A percentile compares a stretch with the other conserved stretches of the same genome.
phyloP scores from a whole-genome alignment of 2,113 vertebrate genomes.

The Hiodon alosoides region DNA sequence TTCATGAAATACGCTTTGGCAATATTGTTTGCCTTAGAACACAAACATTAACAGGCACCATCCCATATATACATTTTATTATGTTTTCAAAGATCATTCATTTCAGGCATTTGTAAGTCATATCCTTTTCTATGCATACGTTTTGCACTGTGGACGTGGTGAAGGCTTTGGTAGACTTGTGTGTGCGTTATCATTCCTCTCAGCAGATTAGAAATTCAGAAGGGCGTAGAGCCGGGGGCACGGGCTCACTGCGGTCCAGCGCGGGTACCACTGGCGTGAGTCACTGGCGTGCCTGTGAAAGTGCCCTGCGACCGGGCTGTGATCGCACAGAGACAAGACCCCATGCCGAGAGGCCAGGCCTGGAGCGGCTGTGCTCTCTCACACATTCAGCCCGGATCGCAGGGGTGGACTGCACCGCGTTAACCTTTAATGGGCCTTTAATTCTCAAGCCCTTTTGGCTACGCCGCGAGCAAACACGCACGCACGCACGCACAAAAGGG shows the following conservation, averaged over 20 bases:
- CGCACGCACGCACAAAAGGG: too few species aligned
- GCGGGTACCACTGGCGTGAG: conserved; percentile 54
- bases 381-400: conserved; percentile 38
- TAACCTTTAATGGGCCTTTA: conserved; percentile 1
- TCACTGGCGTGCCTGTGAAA: conserved; percentile 74
- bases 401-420: neutral
- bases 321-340: conserved; percentile 55
- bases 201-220: neutral
- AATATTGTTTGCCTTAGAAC: too few species aligned
- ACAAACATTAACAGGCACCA: neutral
- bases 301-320: conserved; percentile 72
- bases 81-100: neutral
- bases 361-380: conserved; percentile 68
- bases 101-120: neutral
- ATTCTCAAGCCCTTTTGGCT: too few species aligned
- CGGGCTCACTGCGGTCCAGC: neutral
- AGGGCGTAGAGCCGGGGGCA: too few species aligned
- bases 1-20: too few species aligned
- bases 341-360: conserved; percentile 76
- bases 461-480: too few species aligned
- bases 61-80: neutral
- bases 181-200: neutral
- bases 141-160: too few species aligned
- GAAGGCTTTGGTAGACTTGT: too few species aligned
- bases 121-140: neutral